A percentile compares a stretch with the other conserved stretches of the same genome.
phyloP scores from a whole-genome alignment of 2,113 vertebrate genomes.

The Takifugu bimaculatus region DNA sequence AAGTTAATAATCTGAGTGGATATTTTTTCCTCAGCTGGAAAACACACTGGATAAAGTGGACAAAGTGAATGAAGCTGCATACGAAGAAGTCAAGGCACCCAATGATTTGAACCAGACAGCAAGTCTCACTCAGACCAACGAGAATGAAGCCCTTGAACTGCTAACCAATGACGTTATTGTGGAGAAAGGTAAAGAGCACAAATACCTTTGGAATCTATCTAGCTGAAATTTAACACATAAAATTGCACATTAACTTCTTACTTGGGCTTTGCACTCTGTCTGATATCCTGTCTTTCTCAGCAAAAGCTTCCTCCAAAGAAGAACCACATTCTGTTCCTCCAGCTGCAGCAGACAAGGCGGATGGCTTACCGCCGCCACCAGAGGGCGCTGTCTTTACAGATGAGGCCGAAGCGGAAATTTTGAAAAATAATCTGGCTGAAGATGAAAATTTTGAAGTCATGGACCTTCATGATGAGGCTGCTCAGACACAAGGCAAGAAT shows the following conservation, averaged over 20 bases:
- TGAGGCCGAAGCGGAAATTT: slow-evolving; percentile 4
- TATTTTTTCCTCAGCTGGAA: slow-evolving; percentile 18
- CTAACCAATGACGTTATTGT: slow-evolving; percentile 54
- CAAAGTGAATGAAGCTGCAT: slow-evolving; percentile 1
- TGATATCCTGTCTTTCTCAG: not conserved
- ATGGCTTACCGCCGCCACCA: slow-evolving; percentile 15
- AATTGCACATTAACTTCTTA: not conserved
- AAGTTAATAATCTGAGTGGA: no score
- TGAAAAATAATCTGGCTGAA: slow-evolving; percentile 37
- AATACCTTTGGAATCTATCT: not conserved
- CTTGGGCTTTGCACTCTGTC: not conserved
- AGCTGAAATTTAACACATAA: not conserved
- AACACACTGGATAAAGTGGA: slow-evolving; percentile 2
- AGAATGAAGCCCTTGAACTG: slow-evolving; percentile 25
- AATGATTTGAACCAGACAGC: slow-evolving; percentile 16
- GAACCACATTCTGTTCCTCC: slow-evolving; percentile 18
- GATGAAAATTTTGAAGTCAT: slow-evolving; percentile 42
- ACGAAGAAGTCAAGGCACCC: slow-evolving; percentile 9
- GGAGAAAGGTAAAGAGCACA: slow-evolving; percentile 42
- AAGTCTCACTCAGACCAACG: slow-evolving; percentile 16
- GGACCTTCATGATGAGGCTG: slow-evolving; percentile 42
- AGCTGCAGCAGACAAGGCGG: slow-evolving; percentile 15
- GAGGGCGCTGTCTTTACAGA: slow-evolving; percentile 17
- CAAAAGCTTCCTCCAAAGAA: slow-evolving; percentile 19
- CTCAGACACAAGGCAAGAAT: slow-evolving; percentile 41